phyloP scores from a whole-genome alignment of 2,113 vertebrate genomes.

The Condylura cristata region DNA sequence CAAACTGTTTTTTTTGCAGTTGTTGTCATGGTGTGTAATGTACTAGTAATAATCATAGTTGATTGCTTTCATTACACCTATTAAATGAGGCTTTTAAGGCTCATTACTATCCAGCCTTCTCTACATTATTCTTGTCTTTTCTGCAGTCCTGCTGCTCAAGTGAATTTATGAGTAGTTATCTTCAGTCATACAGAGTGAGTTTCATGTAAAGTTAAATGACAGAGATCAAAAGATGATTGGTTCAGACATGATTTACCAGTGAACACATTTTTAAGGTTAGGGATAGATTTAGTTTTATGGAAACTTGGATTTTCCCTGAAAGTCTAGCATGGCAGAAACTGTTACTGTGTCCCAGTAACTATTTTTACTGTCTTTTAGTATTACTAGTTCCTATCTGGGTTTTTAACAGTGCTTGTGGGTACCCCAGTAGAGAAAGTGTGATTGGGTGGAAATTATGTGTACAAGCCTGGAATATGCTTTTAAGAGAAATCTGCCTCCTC shows the following conservation, averaged over 20 bases:
- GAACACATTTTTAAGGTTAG: not conserved
- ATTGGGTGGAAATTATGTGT: not conserved
- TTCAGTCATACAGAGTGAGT: not conserved
- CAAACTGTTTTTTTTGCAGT: not conserved
- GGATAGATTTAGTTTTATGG: not conserved
- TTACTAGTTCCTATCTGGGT: not conserved
- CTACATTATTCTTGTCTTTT: conserved; percentile 31
- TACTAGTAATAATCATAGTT: conserved; percentile 27
- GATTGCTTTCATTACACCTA: conserved; percentile 48
- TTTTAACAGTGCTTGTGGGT: not conserved
- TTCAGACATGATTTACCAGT: not conserved
- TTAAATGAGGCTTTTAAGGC: conserved; percentile 45
- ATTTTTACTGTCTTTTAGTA: not conserved
- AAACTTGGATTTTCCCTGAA: conserved; percentile 10
- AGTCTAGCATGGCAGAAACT: not conserved
- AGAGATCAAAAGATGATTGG: conserved; percentile 19
- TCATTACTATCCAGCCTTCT: conserved; percentile 12
- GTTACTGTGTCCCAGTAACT: not conserved
- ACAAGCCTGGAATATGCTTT: not conserved
- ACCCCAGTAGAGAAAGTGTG: not conserved
- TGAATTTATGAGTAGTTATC: not conserved
- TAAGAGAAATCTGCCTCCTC: not conserved
- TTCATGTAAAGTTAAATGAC: conserved; percentile 42
- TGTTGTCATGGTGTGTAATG: conserved; percentile 31
- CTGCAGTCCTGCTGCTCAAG: not conserved